These are phyloP conservation scores for Tinamus major DNA, from an alignment of 2,797 vertebrate genomes.

Conservation along the genomic window DNA sequence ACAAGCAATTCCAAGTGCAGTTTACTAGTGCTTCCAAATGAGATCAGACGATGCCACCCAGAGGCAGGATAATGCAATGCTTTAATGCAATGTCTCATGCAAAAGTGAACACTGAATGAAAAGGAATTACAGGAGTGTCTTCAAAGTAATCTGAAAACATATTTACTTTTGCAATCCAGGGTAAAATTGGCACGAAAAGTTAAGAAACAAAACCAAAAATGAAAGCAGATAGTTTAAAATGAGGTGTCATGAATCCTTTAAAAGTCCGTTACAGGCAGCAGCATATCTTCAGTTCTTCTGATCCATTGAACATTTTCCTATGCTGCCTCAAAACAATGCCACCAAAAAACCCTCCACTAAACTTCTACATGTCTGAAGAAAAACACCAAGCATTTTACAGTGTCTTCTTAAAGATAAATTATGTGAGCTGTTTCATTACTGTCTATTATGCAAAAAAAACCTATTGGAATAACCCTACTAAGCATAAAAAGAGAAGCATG, in stretches of 20 bases:
- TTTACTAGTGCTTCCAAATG: not conserved
- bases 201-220: not conserved
- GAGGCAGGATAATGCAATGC: not conserved
- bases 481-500: not conserved
- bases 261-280: not conserved
- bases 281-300: not conserved
- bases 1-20: rapidly evolving
- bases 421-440: not conserved
- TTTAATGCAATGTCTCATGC: not conserved
- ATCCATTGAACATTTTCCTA: not conserved
- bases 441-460: not conserved
- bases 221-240: not conserved
- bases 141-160: not conserved
- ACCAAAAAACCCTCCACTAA: not conserved
- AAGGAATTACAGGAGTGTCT: not conserved
- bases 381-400: not conserved
- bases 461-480: not conserved
- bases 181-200: not conserved
- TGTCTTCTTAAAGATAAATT: not conserved
- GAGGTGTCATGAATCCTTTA: not conserved
- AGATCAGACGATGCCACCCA: constrained; percentile 61
- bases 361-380: not conserved
- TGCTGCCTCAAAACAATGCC: not conserved
- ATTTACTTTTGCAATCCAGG: not conserved
- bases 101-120: not conserved